Percentiles rank a stretch among this genome's conserved stretches.
Evolutionary conservation across 1,140 invertebrate genomes (phyloP).

Genomic region (Daktulosphaira vitifoliae): DNA sequence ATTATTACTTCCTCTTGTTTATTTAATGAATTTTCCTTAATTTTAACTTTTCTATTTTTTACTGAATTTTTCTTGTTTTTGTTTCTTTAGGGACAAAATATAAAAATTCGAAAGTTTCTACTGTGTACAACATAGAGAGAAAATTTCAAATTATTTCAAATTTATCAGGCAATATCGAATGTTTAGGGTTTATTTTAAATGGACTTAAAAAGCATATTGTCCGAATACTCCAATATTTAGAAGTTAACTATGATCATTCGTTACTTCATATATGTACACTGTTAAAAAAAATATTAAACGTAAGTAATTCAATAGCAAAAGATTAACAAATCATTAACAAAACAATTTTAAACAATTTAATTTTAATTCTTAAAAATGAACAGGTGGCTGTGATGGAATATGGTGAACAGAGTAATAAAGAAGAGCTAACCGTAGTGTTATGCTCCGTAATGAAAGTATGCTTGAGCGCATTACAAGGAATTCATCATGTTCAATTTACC

Average conservation of each 20-base stretch:
- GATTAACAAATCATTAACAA: too few relatives aligned
- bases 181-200: constrained; percentile 49
- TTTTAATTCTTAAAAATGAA: not conserved
- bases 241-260: not conserved
- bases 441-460: constrained; percentile 48
- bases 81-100: constrained; percentile 29
- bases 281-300: constrained; percentile 17
- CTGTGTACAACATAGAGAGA: constrained; percentile 44
- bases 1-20: too few relatives aligned
- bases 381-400: constrained; percentile 9
- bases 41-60: too few relatives aligned
- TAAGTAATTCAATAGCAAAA: too few relatives aligned
- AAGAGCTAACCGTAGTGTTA: constrained; percentile 44
- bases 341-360: not conserved
- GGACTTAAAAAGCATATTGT: constrained; percentile 47
- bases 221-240: constrained; percentile 43
- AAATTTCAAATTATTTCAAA: constrained; percentile 48
- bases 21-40: too few relatives aligned
- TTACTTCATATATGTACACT: constrained; percentile 8
- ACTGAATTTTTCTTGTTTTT: not conserved
- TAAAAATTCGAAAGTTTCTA: constrained; percentile 37
- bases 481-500: constrained; percentile 53
- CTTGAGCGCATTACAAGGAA: constrained; percentile 49
- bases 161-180: constrained; percentile 54
- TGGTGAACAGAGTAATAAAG: constrained; percentile 26